phyloP scores from a whole-genome alignment of 2,888 invertebrate genomes.

The Rhopalosiphum nymphaeae region DNA sequence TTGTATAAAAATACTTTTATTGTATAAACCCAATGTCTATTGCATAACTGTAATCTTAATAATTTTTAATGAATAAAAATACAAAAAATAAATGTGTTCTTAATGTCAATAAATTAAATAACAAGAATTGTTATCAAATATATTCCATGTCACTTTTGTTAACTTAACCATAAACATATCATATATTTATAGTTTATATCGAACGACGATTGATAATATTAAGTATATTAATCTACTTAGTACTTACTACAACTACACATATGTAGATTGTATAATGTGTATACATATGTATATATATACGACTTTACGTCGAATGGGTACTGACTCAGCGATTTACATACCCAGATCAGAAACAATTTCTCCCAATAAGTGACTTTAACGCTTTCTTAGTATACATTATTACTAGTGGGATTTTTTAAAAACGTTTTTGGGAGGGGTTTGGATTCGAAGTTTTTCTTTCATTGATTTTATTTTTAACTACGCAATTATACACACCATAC shows the following conservation, averaged over 20 bases:
- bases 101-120: background rate
- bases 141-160: background rate
- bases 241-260: too few relatives aligned
- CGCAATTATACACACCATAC: background rate
- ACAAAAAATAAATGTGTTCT: background rate
- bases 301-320: background rate
- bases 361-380: background rate
- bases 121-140: background rate
- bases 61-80: background rate
- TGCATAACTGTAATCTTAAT: background rate
- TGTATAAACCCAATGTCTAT: too few relatives aligned
- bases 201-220: background rate
- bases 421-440: background rate
- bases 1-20: too few relatives aligned
- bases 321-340: background rate
- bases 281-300: too few relatives aligned
- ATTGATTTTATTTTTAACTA: background rate
- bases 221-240: too few relatives aligned
- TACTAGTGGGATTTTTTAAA: background rate
- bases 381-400: background rate
- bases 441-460: background rate
- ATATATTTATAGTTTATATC: background rate
- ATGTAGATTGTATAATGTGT: too few relatives aligned
- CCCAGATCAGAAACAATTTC: background rate
- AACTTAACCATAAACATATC: background rate